These are phyloP conservation scores for Chloroceryle aenea DNA, from an alignment of 2,113 vertebrate genomes.

Conservation along the genomic window DNA sequence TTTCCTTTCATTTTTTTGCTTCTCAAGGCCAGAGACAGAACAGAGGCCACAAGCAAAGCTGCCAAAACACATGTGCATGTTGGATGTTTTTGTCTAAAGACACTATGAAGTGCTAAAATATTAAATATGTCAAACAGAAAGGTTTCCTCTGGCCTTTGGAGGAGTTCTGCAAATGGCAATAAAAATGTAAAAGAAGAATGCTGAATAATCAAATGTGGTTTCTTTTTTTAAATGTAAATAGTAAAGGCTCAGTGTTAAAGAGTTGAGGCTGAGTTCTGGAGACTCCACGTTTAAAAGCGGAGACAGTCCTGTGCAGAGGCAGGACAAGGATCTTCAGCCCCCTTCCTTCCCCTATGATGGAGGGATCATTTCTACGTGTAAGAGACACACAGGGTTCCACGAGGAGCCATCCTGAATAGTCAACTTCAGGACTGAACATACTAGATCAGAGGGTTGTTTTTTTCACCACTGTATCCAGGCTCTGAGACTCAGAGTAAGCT, in stretches of 20 bases:
- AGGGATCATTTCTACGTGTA: neutral
- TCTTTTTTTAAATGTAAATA: conserved; percentile 39
- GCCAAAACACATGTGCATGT: conserved; percentile 58
- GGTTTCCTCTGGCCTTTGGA: conserved; percentile 48
- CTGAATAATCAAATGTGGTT: conserved; percentile 67
- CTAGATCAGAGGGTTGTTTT: rapidly evolving
- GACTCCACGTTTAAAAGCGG: neutral
- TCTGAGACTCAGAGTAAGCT: neutral
- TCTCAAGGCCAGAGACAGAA: conserved; percentile 31
- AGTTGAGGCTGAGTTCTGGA: neutral
- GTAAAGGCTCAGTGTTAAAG: neutral
- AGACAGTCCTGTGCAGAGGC: neutral
- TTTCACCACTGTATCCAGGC: neutral
- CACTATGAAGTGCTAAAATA: conserved; percentile 58
- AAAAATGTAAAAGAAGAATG: conserved; percentile 55
- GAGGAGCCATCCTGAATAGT: neutral
- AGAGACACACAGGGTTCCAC: neutral
- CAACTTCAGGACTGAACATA: neutral
- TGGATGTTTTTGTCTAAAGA: conserved; percentile 33
- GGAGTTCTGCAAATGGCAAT: conserved; percentile 13
- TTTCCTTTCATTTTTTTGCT: neutral
- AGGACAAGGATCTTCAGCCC: neutral
- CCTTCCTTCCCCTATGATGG: neutral
- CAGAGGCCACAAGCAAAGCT: conserved; percentile 30
- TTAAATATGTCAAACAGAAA: conserved; percentile 49